These are phyloP conservation scores for Argopecten irradians DNA, from an alignment of 1,140 invertebrate species.

Conservation along the genomic window DNA sequence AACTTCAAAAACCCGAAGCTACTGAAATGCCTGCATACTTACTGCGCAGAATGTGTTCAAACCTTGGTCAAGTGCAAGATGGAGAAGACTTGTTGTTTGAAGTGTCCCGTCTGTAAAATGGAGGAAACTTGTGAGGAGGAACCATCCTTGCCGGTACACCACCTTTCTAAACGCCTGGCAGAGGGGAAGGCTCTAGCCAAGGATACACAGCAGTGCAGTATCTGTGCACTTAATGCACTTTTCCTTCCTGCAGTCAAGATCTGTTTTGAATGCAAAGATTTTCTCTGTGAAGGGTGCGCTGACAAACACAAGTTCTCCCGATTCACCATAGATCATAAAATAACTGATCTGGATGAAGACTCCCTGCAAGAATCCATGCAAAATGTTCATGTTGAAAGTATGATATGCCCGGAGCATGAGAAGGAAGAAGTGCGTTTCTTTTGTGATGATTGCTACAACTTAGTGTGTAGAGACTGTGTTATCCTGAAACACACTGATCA, in stretches of 20 bases:
- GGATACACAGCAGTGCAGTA: conserved; percentile 24
- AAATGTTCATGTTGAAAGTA: conserved; percentile 31
- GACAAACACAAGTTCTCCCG: conserved; percentile 39
- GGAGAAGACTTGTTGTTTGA: background rate
- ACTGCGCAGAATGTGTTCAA: conserved; percentile 23
- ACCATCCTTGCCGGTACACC: background rate
- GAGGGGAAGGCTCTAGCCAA: background rate
- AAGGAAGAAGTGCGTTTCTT: conserved; percentile 41
- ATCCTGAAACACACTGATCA: conserved; percentile 38
- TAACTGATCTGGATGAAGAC: conserved; percentile 33
- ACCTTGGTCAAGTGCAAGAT: background rate
- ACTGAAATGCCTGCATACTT: conserved; percentile 30
- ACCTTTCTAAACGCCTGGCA: background rate
- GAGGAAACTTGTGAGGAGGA: conserved; percentile 28
- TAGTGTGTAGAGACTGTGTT: conserved; percentile 45
- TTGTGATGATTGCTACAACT: conserved; percentile 37
- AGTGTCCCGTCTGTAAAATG: background rate
- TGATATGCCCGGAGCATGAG: conserved; percentile 33
- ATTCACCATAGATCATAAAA: conserved; percentile 42
- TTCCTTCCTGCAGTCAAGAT: conserved; percentile 24
- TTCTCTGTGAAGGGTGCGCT: conserved; percentile 40
- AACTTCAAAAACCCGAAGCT: conserved; percentile 20
- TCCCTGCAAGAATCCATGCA: conserved; percentile 35
- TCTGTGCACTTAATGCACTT: conserved; percentile 27
- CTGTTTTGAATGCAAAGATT: conserved; percentile 46